Evolutionary conservation across 2,797 vertebrate species (phyloP).

Genomic region (Morelia viridis): DNA sequence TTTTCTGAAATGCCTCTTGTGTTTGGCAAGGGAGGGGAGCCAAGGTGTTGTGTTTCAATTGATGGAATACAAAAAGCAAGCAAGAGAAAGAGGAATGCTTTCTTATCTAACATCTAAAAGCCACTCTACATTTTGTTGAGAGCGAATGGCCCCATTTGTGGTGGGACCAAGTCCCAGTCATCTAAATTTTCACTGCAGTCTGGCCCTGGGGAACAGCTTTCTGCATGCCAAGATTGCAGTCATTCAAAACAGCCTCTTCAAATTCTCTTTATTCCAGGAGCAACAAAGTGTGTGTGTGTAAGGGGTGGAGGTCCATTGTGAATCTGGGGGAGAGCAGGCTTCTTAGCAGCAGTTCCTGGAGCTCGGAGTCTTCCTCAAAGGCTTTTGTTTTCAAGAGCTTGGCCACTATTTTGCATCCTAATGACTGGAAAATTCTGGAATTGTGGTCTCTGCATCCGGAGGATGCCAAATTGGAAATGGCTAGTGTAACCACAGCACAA

Average conservation of each 20-base stretch:
- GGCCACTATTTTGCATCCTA: not conserved
- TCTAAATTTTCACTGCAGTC: not conserved
- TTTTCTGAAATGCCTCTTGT: not conserved
- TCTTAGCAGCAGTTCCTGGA: not conserved
- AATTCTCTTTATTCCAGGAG: not conserved
- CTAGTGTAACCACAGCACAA: not conserved
- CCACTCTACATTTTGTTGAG: not conserved
- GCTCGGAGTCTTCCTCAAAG: too few relatives aligned
- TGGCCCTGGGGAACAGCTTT: not conserved
- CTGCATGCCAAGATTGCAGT: not conserved
- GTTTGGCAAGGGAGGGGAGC: not conserved
- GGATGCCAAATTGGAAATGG: not conserved
- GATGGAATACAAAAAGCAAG: not conserved
- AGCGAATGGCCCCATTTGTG: not conserved
- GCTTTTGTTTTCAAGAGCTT: not conserved
- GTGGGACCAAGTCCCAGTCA: not conserved
- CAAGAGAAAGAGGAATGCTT: not conserved
- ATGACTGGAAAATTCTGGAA: not conserved
- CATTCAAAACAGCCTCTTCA: not conserved
- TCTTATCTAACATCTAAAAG: not conserved
- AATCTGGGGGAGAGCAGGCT: not conserved
- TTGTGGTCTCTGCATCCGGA: too few relatives aligned
- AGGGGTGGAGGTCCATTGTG: not conserved
- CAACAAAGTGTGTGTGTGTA: too few relatives aligned
- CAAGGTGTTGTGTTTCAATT: slow-evolving; percentile 1